Conservation (phyloP, 2,888 invertebrate genomes). For the Furcula furcula region DNA sequence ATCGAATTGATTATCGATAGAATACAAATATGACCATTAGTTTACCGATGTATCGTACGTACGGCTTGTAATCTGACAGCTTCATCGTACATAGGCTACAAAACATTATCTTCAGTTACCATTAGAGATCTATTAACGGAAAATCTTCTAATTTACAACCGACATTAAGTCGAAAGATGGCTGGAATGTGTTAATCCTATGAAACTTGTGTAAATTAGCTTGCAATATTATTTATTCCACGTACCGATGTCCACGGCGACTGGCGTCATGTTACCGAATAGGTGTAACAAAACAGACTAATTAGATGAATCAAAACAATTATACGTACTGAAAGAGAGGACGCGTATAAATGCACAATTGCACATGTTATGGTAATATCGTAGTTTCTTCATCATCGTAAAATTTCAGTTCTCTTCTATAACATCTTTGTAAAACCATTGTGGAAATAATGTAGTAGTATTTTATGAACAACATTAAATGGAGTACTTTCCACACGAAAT, state of each 20-base stretch:
- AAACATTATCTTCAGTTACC: not conserved
- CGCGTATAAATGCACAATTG: too few species aligned
- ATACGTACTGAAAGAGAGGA: too few species aligned
- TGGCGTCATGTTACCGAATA: too few species aligned
- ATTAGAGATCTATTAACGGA: not conserved
- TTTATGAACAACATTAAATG: too few species aligned
- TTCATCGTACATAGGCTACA: not conserved
- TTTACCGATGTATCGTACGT: conserved; percentile 4
- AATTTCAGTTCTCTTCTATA: too few species aligned
- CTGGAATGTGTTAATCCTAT: not conserved
- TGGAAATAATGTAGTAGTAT: too few species aligned
- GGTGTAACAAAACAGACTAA: too few species aligned
- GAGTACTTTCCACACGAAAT: too few species aligned
- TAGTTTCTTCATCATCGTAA: too few species aligned
- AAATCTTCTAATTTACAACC: not conserved
- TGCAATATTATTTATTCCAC: not conserved
- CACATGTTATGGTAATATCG: too few species aligned
- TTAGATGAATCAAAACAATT: too few species aligned
- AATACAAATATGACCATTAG: conserved; percentile 10
- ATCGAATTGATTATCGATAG: conserved; percentile 14
- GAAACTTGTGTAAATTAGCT: not conserved
- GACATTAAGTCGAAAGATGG: not conserved
- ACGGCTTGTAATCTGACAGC: conserved; percentile 2
- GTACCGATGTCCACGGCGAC: not conserved
- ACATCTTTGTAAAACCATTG: too few species aligned